These are phyloP conservation scores for Elysia crispata DNA, from an alignment of 2,888 invertebrate species.

Conservation along the genomic window DNA sequence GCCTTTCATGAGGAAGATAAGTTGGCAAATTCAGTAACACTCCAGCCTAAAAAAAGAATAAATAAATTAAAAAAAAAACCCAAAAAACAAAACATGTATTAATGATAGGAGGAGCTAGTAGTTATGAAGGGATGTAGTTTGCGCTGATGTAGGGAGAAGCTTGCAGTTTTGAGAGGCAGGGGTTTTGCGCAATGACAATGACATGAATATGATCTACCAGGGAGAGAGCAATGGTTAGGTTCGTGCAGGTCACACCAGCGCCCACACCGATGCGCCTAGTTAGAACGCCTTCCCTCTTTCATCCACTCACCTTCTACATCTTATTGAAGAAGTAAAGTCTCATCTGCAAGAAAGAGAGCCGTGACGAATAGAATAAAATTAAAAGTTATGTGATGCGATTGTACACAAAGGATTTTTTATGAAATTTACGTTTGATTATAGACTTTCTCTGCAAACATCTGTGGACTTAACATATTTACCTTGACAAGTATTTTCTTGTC, in stretches of 20 bases:
- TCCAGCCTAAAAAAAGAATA: too few relatives aligned
- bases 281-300: slow-evolving; percentile 52
- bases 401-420: too few relatives aligned
- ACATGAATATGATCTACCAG: slow-evolving; percentile 7
- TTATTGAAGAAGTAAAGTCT: slow-evolving; percentile 62
- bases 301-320: slow-evolving; percentile 60
- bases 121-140: too few relatives aligned
- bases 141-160: slow-evolving; percentile 10
- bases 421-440: too few relatives aligned
- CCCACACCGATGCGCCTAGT: slow-evolving; percentile 49
- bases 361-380: slow-evolving; percentile 20
- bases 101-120: too few relatives aligned
- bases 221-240: neutral
- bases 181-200: neutral
- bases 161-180: neutral
- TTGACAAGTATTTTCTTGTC: too few relatives aligned
- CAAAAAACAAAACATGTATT: too few relatives aligned
- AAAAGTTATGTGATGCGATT: neutral
- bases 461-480: too few relatives aligned
- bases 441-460: too few relatives aligned
- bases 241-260: slow-evolving; percentile 63
- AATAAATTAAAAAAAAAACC: too few relatives aligned
- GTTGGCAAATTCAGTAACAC: too few relatives aligned
- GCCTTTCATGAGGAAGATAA: too few relatives aligned
- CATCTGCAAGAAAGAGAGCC: slow-evolving; percentile 61